phyloP scores from a whole-genome alignment of 2,113 vertebrate species.

The Panthera leo region DNA sequence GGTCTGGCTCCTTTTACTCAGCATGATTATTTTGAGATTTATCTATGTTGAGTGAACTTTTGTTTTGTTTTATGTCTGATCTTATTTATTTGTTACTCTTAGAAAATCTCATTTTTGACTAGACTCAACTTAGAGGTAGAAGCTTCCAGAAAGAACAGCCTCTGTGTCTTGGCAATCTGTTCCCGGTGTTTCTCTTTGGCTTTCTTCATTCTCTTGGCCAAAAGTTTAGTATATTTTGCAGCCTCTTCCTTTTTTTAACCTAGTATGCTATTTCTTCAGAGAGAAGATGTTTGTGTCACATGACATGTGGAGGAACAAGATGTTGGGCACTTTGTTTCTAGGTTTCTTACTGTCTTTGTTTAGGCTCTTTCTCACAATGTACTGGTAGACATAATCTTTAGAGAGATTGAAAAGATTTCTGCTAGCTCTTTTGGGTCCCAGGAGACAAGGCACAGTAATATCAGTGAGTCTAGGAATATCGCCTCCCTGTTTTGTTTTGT shows the following conservation, averaged over 20 bases:
- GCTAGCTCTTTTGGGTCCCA: background rate
- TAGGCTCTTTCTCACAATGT: background rate
- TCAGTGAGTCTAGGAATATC: background rate
- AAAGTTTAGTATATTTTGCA: background rate
- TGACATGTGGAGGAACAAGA: background rate
- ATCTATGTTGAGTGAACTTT: background rate
- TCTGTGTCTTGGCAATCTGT: background rate
- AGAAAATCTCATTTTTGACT: background rate
- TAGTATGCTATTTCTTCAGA: background rate
- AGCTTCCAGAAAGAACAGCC: background rate
- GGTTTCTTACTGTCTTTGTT: background rate
- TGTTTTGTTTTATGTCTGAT: background rate
- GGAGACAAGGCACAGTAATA: background rate
- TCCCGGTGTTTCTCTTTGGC: background rate
- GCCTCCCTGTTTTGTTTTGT: no score
- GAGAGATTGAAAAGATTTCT: background rate
- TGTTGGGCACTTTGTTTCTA: background rate
- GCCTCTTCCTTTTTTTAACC: background rate
- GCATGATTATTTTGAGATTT: slow-evolving; percentile 39
- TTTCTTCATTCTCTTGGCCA: background rate
- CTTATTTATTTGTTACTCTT: background rate
- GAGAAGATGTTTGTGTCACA: background rate
- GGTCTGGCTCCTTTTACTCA: background rate
- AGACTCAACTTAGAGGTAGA: background rate
- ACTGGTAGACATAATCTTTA: background rate